Conservation (phyloP, 2,888 invertebrate genomes). For the Helobdella robusta region DNA sequence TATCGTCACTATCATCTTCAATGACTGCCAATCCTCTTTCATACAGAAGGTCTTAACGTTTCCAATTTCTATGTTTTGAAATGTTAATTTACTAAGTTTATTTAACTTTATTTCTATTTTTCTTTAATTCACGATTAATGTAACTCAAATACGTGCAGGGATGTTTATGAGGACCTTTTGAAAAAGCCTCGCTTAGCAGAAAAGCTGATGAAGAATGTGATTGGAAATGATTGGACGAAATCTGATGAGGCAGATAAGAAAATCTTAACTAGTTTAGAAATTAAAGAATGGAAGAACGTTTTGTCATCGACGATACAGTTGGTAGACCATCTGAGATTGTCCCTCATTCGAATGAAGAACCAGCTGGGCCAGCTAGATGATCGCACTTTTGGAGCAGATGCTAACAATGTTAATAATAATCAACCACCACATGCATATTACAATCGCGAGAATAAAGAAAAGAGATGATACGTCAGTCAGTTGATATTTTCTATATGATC, state of each 20-base stretch:
- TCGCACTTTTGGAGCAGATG: too few relatives aligned
- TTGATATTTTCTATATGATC: too few relatives aligned
- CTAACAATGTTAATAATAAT: too few relatives aligned
- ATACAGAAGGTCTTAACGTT: too few relatives aligned
- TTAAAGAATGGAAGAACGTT: slow-evolving; percentile 66
- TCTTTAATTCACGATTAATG: neutral
- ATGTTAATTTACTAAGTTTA: neutral
- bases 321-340: slow-evolving; percentile 42
- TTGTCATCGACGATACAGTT: slow-evolving; percentile 47
- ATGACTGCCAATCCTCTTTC: too few relatives aligned
- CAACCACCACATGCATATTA: too few relatives aligned
- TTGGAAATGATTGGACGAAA: neutral
- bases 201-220: neutral
- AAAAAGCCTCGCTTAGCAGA: too few relatives aligned
- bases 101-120: too few relatives aligned
- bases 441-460: too few relatives aligned
- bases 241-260: neutral
- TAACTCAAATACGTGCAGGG: neutral
- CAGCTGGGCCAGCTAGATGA: slow-evolving; percentile 5
- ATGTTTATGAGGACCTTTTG: too few relatives aligned
- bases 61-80: neutral
- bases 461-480: too few relatives aligned
- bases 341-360: slow-evolving; percentile 24
- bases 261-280: slow-evolving; percentile 66
- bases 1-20: too few relatives aligned